These are phyloP conservation scores for Microcaecilia unicolor DNA, from an alignment of 2,797 vertebrate genomes.

Conservation along the genomic window DNA sequence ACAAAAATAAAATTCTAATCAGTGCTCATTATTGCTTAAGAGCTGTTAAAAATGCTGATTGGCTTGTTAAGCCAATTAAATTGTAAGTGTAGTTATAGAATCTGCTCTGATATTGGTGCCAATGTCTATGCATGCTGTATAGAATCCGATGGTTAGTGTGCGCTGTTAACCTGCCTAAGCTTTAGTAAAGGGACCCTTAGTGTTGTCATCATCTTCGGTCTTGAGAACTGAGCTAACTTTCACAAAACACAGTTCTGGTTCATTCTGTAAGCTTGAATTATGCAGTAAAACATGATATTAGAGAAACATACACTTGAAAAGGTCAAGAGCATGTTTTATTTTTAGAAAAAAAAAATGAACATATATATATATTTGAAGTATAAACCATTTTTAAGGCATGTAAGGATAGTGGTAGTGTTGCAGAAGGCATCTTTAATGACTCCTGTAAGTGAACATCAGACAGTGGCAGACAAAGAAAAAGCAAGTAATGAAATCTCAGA, in stretches of 20 bases:
- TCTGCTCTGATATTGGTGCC: too few species aligned
- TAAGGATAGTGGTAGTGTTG: constrained; percentile 17
- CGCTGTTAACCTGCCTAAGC: too few species aligned
- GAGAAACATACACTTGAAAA: constrained; percentile 8
- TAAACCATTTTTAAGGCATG: constrained; percentile 16
- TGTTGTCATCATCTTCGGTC: constrained; percentile 14
- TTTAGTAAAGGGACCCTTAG: too few species aligned
- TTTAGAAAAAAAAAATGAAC: constrained; percentile 25
- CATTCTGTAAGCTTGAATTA: constrained; percentile 11
- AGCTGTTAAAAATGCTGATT: too few species aligned
- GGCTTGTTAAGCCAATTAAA: too few species aligned
- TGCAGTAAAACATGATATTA: not conserved
- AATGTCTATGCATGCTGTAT: too few species aligned
- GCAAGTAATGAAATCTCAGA: constrained; percentile 56
- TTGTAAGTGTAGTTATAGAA: too few species aligned
- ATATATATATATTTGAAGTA: constrained; percentile 22
- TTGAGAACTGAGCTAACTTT: constrained; percentile 21
- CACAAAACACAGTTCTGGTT: not conserved
- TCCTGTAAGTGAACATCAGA: constrained; percentile 38
- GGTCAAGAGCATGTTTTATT: constrained; percentile 10
- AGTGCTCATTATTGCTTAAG: too few species aligned
- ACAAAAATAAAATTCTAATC: too few species aligned
- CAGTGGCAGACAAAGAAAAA: constrained; percentile 53
- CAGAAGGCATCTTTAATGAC: constrained; percentile 49
- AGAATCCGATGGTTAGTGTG: too few species aligned